Conservation (phyloP, 2,888 invertebrate genomes). For the Teinopalpus imperialis region DNA sequence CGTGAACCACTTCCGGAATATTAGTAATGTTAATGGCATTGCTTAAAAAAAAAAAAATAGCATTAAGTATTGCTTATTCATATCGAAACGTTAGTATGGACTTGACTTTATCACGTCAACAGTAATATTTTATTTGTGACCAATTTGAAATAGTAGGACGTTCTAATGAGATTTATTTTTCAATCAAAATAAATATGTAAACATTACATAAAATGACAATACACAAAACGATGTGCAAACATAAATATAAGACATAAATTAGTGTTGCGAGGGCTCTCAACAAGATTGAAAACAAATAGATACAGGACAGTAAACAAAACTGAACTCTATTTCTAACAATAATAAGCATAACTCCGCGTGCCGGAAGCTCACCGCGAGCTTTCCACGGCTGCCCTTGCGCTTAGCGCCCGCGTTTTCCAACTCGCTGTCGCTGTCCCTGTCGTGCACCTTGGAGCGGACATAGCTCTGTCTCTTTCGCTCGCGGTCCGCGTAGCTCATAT, state of each 20-base stretch:
- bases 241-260: too few species aligned
- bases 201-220: not conserved
- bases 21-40: too few species aligned
- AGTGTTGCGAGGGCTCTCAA: not conserved
- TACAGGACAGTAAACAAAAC: conserved; percentile 26
- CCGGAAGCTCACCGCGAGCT: conserved; percentile 86
- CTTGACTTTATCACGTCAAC: too few species aligned
- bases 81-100: too few species aligned
- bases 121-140: too few species aligned
- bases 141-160: too few species aligned
- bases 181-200: too few species aligned
- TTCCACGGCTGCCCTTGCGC: conserved; percentile 84
- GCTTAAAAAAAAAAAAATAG: too few species aligned
- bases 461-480: conserved; percentile 78
- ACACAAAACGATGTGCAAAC: too few species aligned
- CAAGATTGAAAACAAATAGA: conserved; percentile 30
- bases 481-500: conserved; percentile 76
- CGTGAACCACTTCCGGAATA: too few species aligned
- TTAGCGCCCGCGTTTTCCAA: conserved; percentile 81
- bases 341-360: conserved; percentile 53
- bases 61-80: too few species aligned
- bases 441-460: conserved; percentile 76
- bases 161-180: too few species aligned
- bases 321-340: conserved; percentile 50
- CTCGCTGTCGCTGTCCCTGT: conserved; percentile 94